Conservation (phyloP, 2,113 vertebrate genomes). For the Scopus umbretta region DNA sequence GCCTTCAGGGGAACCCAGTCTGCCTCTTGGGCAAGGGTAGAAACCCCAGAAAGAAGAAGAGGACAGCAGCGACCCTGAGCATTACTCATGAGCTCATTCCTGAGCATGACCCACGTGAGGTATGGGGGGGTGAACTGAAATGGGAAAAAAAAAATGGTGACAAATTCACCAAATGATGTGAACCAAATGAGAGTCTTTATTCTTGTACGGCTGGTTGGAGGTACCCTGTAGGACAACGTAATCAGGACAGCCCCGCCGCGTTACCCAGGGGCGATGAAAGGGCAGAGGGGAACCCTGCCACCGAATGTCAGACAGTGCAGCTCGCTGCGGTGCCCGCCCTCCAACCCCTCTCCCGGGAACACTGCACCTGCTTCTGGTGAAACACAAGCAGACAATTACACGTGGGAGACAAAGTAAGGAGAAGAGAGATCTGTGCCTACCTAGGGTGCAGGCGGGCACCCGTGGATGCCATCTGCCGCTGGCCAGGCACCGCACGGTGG, state of each 20-base stretch:
- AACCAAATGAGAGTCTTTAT: accelerated
- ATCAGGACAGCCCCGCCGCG: accelerated
- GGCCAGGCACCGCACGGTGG: not conserved
- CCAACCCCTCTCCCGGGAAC: not conserved
- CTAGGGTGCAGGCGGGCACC: constrained; percentile 9
- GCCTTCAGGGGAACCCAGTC: not conserved
- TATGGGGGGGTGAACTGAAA: accelerated
- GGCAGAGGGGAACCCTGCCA: not conserved
- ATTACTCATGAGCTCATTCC: too few relatives aligned
- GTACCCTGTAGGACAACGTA: too few relatives aligned
- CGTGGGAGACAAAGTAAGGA: accelerated
- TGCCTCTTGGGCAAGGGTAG: not conserved
- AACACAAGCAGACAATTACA: accelerated
- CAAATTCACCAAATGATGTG: not conserved
- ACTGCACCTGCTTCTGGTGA: accelerated
- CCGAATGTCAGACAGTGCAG: accelerated
- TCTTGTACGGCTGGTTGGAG: accelerated
- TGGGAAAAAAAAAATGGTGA: accelerated
- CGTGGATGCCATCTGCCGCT: not conserved
- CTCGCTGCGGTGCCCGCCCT: accelerated
- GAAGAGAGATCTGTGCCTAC: not conserved
- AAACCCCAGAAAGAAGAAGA: not conserved
- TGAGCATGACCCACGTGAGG: too few relatives aligned
- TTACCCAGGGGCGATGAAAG: accelerated
- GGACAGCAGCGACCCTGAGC: not conserved